phyloP scores from a whole-genome alignment of 2,888 invertebrate genomes.

The Hirtodrosophila histrioides region DNA sequence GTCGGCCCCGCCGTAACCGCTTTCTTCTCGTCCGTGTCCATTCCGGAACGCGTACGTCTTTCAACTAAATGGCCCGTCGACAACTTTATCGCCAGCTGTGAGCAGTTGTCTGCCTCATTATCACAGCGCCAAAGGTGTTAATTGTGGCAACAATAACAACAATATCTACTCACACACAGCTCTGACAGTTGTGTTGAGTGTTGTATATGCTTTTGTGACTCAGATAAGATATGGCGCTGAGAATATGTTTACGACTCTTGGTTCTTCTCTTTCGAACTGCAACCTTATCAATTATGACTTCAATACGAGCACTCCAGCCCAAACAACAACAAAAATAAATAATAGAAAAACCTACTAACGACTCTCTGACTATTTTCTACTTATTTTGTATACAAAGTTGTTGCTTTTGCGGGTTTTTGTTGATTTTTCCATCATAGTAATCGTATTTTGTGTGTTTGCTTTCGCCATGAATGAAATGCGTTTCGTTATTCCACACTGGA shows the following conservation, averaged over 20 bases:
- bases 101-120: constrained; percentile 64
- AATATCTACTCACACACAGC: constrained; percentile 17
- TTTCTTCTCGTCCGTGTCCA: constrained; percentile 67
- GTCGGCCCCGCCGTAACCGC: constrained; percentile 23
- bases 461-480: constrained; percentile 37
- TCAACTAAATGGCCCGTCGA: constrained; percentile 44
- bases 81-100: constrained; percentile 5
- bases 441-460: constrained; percentile 9
- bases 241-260: constrained; percentile 15
- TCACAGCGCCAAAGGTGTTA: constrained; percentile 71
- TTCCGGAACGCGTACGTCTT: constrained; percentile 52
- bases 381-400: constrained; percentile 33
- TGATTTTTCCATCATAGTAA: constrained; percentile 21
- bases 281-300: constrained; percentile 61
- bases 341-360: constrained; percentile 32
- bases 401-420: constrained; percentile 24
- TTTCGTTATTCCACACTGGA: constrained; percentile 4
- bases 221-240: constrained; percentile 65
- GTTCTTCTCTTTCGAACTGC: constrained; percentile 38
- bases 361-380: constrained; percentile 12
- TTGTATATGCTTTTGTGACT: constrained; percentile 48
- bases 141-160: constrained; percentile 54
- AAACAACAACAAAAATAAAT: background rate
- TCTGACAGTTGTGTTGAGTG: constrained; percentile 44
- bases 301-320: constrained; percentile 10